Base-by-base conservation (phyloP, 2,797 vertebrate genomes). In the Rachycentron canadum region DNA sequence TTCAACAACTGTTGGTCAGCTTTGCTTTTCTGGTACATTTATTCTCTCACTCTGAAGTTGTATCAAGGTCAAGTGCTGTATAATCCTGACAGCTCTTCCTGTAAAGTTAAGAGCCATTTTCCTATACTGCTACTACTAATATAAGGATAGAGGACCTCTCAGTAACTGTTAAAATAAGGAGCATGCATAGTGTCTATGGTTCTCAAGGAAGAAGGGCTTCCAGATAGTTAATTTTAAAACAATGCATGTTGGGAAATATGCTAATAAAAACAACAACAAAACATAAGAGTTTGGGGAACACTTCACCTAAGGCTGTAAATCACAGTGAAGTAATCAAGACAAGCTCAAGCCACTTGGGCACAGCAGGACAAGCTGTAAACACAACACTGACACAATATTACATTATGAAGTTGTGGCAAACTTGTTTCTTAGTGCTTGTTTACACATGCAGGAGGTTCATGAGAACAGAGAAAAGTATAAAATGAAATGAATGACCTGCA, bases 1-100 rank as follows among this genome's bases (percentile, higher is more conserved):
- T 60, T 40, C 28, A 65, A 25, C 21, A 71, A 52, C 59, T 71
- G 34, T 67, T 74, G 55, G 53, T 72, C 61, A 66, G 62, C 63
- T 69, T 69, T 6, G 45, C 50, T 56, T 64, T 58, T 61, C 52
- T 11, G 45, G 41, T 74, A 70, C 7, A 73, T 70, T 66, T 57
- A 63, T 59, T 60, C 50, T 68, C 50, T 36, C n/a, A 6, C 82
- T 78, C 79, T 86, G 82, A 85, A 86, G 87, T 49, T 73, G 79
- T 57, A 69, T 84, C 74, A 81, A 71, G 81, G 79, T 79, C 83
- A 64, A 59, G 25, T 16, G 28, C 40, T 32, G 40, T 47, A 69
- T 78, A 81, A 88, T 81, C 80, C 65, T 74, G 45, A 55, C 68
- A 83, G 81, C 49, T 82, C 50, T 40, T 59, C 25, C 49, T 32